A percentile compares a stretch with the other conserved stretches of the same genome.
Conservation (phyloP, 2,797 vertebrate genomes). For the Acipenser ruthenus region DNA sequence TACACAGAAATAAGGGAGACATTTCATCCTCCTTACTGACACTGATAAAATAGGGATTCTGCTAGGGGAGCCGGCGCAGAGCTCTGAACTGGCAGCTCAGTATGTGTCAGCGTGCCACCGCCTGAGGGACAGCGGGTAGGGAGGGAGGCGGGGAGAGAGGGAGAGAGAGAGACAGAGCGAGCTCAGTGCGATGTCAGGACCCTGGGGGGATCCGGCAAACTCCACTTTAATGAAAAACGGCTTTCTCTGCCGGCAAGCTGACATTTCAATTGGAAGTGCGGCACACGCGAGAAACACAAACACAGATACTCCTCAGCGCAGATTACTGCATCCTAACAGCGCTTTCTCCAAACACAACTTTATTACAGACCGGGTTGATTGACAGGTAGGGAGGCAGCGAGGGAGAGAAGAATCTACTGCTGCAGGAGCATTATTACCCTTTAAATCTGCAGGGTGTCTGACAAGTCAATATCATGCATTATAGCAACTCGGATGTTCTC, state of each 20-base stretch:
- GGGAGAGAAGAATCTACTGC: not conserved
- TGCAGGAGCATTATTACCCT: not conserved
- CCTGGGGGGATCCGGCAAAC: slow-evolving; percentile 15
- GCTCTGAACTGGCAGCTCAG: too few species aligned
- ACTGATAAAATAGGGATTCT: too few species aligned
- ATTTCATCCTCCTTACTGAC: too few species aligned
- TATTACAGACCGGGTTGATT: not conserved
- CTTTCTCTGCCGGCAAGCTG: slow-evolving; percentile 21
- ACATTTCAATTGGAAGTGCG: slow-evolving; percentile 22
- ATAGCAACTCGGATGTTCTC: too few species aligned
- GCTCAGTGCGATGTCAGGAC: slow-evolving; percentile 5
- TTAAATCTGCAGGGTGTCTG: too few species aligned
- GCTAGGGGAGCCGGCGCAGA: too few species aligned
- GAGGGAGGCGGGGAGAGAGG: not conserved
- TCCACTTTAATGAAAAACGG: slow-evolving; percentile 21
- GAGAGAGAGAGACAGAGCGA: not conserved
- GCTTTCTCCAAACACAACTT: not conserved
- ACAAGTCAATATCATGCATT: too few species aligned
- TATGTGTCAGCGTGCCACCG: too few species aligned
- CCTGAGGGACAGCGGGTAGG: too few species aligned
- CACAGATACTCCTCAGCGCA: not conserved
- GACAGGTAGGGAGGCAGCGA: not conserved
- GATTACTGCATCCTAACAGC: not conserved
- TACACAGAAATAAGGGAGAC: too few species aligned
- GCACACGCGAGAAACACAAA: not conserved